Evolutionary conservation across 2,113 vertebrate genomes (phyloP).

Genomic region (Empidonax alnorum): DNA sequence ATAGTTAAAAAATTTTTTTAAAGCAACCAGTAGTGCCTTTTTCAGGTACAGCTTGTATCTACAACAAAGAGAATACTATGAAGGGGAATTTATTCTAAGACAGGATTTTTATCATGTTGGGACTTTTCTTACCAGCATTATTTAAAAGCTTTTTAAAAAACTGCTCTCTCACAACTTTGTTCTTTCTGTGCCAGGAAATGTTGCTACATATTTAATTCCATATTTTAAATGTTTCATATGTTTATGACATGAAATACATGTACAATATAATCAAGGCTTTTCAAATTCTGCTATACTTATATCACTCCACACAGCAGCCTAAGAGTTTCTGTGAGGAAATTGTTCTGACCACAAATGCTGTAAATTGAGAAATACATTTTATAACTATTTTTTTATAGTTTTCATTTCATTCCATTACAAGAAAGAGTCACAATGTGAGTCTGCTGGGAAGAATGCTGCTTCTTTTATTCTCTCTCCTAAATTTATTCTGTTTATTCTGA

Average conservation of each 20-base stretch:
- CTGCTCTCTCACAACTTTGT: constrained; percentile 51
- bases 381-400: neutral
- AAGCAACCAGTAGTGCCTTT: constrained; percentile 1
- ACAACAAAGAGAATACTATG: constrained; percentile 66
- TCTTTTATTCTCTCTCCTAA: neutral
- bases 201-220: constrained; percentile 68
- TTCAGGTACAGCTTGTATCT: neutral
- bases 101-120: constrained; percentile 56
- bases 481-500: neutral
- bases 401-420: neutral
- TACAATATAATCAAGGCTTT: constrained; percentile 56
- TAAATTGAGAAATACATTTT: neutral
- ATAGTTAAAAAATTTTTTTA: neutral
- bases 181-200: constrained; percentile 57
- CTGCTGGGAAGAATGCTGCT: neutral
- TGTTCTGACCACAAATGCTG: neutral
- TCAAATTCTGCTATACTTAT: neutral
- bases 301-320: neutral
- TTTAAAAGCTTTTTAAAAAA: constrained; percentile 69
- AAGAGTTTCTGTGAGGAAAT: constrained; percentile 8
- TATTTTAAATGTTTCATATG: constrained; percentile 75
- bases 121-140: constrained; percentile 68
- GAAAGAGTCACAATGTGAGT: neutral
- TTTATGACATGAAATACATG: constrained; percentile 71
- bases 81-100: constrained; percentile 27